phyloP scores from a whole-genome alignment of 2,797 vertebrate species.

The Lithobates pipiens region DNA sequence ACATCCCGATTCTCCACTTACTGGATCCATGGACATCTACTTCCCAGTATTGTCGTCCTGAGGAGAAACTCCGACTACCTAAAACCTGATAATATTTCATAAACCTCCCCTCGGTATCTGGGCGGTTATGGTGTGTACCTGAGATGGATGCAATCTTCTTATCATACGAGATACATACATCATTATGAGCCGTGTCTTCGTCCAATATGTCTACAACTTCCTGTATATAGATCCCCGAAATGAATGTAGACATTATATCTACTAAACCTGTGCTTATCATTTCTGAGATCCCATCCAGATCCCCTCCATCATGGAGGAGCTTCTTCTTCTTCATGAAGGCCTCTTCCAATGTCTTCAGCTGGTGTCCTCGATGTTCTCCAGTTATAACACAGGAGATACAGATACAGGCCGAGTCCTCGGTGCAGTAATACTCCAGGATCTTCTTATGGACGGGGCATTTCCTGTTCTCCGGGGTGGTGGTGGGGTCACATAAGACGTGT shows the following conservation, averaged over 20 bases:
- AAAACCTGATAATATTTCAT: background rate
- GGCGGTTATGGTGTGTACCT: background rate
- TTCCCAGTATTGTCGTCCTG: background rate
- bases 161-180: background rate
- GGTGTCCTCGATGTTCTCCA: conserved; percentile 72
- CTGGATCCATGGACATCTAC: background rate
- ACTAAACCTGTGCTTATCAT: background rate
- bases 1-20: background rate
- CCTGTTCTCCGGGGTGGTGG: conserved; percentile 36
- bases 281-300: background rate
- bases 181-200: background rate
- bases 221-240: background rate
- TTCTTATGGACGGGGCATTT: conserved; percentile 67
- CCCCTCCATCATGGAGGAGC: no score
- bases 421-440: conserved; percentile 75
- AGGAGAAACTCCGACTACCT: background rate
- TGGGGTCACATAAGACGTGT: conserved; percentile 68
- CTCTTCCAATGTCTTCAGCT: conserved; percentile 63
- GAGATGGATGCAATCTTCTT: background rate
- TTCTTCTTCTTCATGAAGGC: conserved; percentile 72
- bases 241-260: background rate
- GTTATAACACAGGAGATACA: conserved; percentile 71
- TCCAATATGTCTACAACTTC: background rate
- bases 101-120: background rate
- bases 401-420: conserved; percentile 69